Base-by-base conservation (phyloP, 2,888 invertebrate genomes). In the Cephus pulcher region DNA sequence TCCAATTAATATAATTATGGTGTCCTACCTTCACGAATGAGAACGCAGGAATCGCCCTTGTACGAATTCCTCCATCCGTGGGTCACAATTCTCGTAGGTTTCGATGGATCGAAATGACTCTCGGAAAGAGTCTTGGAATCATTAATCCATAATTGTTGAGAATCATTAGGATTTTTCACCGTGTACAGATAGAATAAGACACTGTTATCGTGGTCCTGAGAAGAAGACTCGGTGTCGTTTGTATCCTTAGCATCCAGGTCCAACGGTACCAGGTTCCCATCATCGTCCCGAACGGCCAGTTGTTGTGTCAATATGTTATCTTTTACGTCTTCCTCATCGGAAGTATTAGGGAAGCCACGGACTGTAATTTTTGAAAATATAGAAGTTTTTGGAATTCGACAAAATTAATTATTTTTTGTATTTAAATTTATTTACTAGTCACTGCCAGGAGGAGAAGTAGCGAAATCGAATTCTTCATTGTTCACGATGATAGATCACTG, bases 21-120 rank as follows among this genome's bases (percentile, higher is more conserved):
- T 40, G 32, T 81, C 81, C 81, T 84, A 90, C 90, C 90, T 56
- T 90, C 83, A n/a, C 85, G 87, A 81, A 88, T 76, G 15, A 81
- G n/a, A 4, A 77, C 80, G 76, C 88, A 87, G 4, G 87, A 80
- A 1, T 23, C 1, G 68, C 84, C 84, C 2, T 71, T 74, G 6
- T 73, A 78, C n/a, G 85, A 83, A 75, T 82, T 83, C 1, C 83
- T 69, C 86, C 89, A 90, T 37, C 90, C 90, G 69, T 90, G 90
- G 23, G 87, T 88, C 11, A 90, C 74, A 23, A 90, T 78, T 76
- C 83, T 86, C 1, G 90, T 90, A 0, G 87, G 85, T 74, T 82
- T 86, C 6, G 78, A 77, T 0, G 81, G 71, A 75, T 88, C 83
- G 69, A 90, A 89, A 34, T 78, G 40, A 75, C 87, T 88, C 0